Evolutionary conservation across 2,797 vertebrate genomes (phyloP), one percentile per base, ranked within the genome.

Genomic region (Microctenopoma stevenorrisi): DNA sequence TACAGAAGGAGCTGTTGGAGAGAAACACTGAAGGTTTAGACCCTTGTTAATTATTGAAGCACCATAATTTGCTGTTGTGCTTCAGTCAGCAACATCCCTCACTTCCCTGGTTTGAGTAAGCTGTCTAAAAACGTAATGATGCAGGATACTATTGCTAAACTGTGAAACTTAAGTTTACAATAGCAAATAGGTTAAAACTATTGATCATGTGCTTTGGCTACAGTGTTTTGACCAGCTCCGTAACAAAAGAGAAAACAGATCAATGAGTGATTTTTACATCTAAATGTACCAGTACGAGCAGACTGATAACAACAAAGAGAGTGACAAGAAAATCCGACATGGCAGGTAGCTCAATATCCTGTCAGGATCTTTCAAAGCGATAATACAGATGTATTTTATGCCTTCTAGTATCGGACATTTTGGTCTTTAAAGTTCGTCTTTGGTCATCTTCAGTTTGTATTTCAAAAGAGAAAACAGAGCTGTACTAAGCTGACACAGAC

Each of bases 21-120:
- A 53, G 59, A 61, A 43, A 16, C 33, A 42, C 25, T 57, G 61
- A 74, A 73, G 46, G 75, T 84, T 82, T 74, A 74, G 76, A 42
- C 33, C 50, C 68, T 72, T 75, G 74, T 88, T 86, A 86, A 86
- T 90, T 88, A 90, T 88, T 89, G 69, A 87, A 83, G 72, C 63
- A 70, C 72, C 79, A 83, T 66, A 62, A 64, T 83, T 85, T 80
- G 72, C 67, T 83, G 63, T 74, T 69, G 58, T 86, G 81, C 82
- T 67, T 68, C 5, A 58, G 78, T 89, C 85, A 86, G 79, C 70
- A 63, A 22, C 51, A 57, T 67, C 53, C 9, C 30, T 0, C 40
- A 14, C 43, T 30, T 30, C 28, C 16, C 28, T 1, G 3, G 10
- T 53, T 4, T 22, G 25, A 42, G 48, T 49, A 38, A 58, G 44